Conservation (phyloP, 2,797 vertebrate species). For the Pelobates cultripes region DNA sequence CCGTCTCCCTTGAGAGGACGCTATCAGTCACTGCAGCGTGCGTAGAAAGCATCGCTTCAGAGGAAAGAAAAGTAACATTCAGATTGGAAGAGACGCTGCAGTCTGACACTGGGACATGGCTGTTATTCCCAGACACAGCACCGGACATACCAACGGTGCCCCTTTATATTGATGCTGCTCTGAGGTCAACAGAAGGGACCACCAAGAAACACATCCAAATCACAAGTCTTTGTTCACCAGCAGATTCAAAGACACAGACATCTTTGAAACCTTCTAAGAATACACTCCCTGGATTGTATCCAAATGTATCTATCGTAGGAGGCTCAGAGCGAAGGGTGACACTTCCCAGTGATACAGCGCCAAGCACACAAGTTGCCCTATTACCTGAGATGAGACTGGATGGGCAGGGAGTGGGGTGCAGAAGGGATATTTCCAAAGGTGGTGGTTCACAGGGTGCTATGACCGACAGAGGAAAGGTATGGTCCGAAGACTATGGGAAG, state of each 20-base stretch:
- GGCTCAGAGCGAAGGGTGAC: constrained; percentile 23
- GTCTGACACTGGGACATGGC: not conserved
- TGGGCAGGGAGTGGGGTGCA: constrained; percentile 27
- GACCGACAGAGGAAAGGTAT: constrained; percentile 56
- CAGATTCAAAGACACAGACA: not conserved
- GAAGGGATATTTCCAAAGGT: constrained; percentile 39
- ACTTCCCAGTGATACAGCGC: constrained; percentile 12
- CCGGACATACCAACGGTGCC: not conserved
- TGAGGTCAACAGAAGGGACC: too few species aligned
- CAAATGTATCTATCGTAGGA: not conserved
- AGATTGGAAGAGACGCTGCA: not conserved
- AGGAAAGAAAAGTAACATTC: not conserved
- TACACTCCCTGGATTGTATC: not conserved
- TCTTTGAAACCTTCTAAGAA: not conserved
- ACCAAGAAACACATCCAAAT: too few species aligned
- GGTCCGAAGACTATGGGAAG: constrained; percentile 9
- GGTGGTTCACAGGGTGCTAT: constrained; percentile 34
- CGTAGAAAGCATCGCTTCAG: not conserved
- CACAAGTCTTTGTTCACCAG: not conserved
- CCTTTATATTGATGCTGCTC: too few species aligned
- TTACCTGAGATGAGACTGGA: constrained; percentile 45
- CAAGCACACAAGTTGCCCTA: not conserved
- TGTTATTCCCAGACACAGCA: not conserved
- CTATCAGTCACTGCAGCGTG: not conserved
- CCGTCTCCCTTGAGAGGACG: not conserved